phyloP scores from a whole-genome alignment of 2,113 vertebrate genomes.

The Theristicus caerulescens region DNA sequence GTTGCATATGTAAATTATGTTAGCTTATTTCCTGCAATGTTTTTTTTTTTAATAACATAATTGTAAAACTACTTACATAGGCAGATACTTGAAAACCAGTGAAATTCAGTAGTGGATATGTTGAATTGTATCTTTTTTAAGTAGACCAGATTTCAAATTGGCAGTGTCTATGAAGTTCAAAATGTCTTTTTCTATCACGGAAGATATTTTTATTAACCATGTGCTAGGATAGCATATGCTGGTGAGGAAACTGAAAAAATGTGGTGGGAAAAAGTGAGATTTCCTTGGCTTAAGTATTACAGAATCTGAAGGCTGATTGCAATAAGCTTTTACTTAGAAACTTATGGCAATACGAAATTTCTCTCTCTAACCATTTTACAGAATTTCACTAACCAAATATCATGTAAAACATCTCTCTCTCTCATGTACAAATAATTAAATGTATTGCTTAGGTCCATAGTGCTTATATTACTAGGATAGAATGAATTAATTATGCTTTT shows the following conservation, averaged over 20 bases:
- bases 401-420: not conserved
- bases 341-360: not conserved
- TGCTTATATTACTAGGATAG: not conserved
- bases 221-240: slow-evolving; percentile 17
- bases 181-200: not conserved
- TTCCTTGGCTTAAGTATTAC: not conserved
- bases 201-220: slow-evolving; percentile 10
- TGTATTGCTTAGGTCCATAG: not conserved
- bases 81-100: not conserved
- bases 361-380: not conserved
- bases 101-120: not conserved
- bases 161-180: not conserved
- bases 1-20: not conserved
- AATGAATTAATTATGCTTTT: not conserved
- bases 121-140: not conserved
- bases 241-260: not conserved
- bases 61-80: not conserved
- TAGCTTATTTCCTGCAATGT: not conserved
- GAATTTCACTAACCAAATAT: not conserved
- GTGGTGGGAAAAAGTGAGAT: not conserved
- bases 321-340: not conserved
- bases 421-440: not conserved
- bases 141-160: not conserved
- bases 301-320: not conserved
- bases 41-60: not conserved